A percentile compares a stretch with the other conserved stretches of the same genome.
These are phyloP conservation scores for Idaea biselata DNA, from an alignment of 2,888 invertebrate genomes.

Conservation along the genomic window DNA sequence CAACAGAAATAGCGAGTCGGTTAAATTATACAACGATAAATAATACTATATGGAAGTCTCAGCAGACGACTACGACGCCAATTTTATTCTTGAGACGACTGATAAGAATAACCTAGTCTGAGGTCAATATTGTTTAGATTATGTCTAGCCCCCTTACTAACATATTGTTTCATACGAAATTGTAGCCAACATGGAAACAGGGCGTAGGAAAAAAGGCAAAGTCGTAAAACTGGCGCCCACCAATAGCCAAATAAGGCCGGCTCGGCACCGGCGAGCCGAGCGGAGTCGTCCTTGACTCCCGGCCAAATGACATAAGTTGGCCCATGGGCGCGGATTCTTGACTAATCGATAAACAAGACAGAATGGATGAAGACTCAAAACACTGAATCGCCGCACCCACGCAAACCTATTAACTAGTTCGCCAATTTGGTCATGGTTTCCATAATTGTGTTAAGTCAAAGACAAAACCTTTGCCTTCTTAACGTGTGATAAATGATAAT, in stretches of 20 bases:
- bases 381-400: slow-evolving; percentile 64
- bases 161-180: slow-evolving; percentile 54
- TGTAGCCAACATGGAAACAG: slow-evolving; percentile 67
- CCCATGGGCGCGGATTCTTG: slow-evolving; percentile 77
- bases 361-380: slow-evolving; percentile 65
- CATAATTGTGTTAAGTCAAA: slow-evolving; percentile 47
- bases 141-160: slow-evolving; percentile 52
- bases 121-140: slow-evolving; percentile 54
- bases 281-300: slow-evolving; percentile 76
- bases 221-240: slow-evolving; percentile 80
- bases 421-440: slow-evolving; percentile 58
- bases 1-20: not conserved
- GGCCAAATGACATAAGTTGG: slow-evolving; percentile 80
- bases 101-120: slow-evolving; percentile 41
- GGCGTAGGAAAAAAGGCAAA: slow-evolving; percentile 74
- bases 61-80: slow-evolving; percentile 15
- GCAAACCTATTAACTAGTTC: slow-evolving; percentile 58
- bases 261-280: slow-evolving; percentile 67
- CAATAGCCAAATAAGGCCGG: slow-evolving; percentile 78
- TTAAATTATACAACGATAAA: not conserved
- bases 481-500: not conserved
- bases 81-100: slow-evolving; percentile 47
- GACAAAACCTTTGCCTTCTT: slow-evolving; percentile 32
- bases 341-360: slow-evolving; percentile 76
- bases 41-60: not conserved